Base-by-base conservation (phyloP, 2,113 vertebrate species). In the Calypte anna region DNA sequence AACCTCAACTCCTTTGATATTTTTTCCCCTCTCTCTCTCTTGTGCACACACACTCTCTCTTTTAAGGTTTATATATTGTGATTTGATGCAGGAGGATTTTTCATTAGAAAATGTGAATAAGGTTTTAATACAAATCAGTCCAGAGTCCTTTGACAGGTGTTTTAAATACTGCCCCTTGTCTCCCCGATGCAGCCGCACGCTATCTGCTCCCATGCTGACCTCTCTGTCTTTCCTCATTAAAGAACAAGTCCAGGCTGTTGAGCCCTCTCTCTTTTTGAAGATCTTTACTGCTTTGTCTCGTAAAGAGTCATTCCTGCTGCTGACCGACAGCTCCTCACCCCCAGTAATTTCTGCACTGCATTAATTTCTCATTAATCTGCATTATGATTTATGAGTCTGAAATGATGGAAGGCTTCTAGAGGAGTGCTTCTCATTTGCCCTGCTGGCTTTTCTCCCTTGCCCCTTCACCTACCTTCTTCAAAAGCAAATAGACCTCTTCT, bases 341-440 rank as follows among this genome's bases (percentile, higher is more conserved):
- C n/a, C 85, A 58, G 86, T 91, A 88, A 96, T 95, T 95, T 94
- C 94, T 94, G 67, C 86, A 88, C 92, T 76, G 91, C 86, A 95
- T 96, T 97, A 94, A 96, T 97, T 94, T 88, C 93, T 93, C 93
- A 95, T 96, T 95, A 96, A 96, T 97, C 84, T 95, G 64, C 81
- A 72, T 77, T 66, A 53, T 93, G 92, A 96, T 94, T 95, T 94
- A 94, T 94, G 91, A 91, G 74, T 69, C 90, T 89, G 91, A 94
- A 96, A 91, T 94, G 93, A 92, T 74, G 66, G 86, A 91, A 96
- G 81, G 54, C 78, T 93, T 96, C 94, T 85, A 82, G 78, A 90
- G 76, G 55, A 94, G 51, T 2, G 4, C 17, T 79, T 69, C 84
- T 89, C 81, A 84, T 75, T 89, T 93, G 86, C 43, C 72, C 84